Conservation (phyloP, 2,113 vertebrate species). For the Hucho hucho region DNA sequence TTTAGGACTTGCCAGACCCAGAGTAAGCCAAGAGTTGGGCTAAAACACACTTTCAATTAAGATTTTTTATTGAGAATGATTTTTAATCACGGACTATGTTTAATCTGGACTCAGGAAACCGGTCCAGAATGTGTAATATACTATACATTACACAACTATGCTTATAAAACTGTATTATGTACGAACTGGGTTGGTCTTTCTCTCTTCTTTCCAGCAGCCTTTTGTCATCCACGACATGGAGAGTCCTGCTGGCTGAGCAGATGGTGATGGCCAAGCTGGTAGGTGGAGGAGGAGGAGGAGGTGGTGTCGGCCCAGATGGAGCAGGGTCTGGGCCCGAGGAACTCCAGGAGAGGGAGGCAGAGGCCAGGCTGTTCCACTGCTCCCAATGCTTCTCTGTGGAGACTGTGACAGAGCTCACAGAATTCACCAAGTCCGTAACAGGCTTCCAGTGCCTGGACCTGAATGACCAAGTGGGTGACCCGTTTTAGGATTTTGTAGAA, state of each 20-base stretch:
- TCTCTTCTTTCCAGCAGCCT: conserved; percentile 71
- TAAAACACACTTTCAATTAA: too few relatives aligned
- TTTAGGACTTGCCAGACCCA: too few relatives aligned
- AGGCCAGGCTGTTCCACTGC: conserved; percentile 95
- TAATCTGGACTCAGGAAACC: too few relatives aligned
- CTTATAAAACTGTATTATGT: too few relatives aligned
- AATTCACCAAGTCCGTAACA: conserved; percentile 93
- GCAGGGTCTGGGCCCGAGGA: background rate
- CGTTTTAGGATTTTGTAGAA: conserved; percentile 4
- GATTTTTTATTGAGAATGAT: too few relatives aligned
- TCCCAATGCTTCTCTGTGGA: conserved; percentile 89
- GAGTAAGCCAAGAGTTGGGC: too few relatives aligned
- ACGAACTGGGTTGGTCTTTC: background rate
- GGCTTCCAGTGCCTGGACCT: conserved; percentile 89
- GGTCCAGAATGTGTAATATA: too few relatives aligned
- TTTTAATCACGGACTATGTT: too few relatives aligned
- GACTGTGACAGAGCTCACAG: conserved; percentile 89
- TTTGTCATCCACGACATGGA: conserved; percentile 99
- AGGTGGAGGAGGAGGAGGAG: conserved; percentile 63
- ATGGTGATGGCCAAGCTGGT: conserved; percentile 91
- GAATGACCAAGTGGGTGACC: conserved; percentile 79
- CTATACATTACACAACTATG: too few relatives aligned
- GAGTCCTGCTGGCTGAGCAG: conserved; percentile 93
- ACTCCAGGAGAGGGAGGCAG: conserved; percentile 88
- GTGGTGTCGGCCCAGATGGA: background rate